Base-by-base conservation (phyloP, 1,140 invertebrate genomes). In the Diprion similis region DNA sequence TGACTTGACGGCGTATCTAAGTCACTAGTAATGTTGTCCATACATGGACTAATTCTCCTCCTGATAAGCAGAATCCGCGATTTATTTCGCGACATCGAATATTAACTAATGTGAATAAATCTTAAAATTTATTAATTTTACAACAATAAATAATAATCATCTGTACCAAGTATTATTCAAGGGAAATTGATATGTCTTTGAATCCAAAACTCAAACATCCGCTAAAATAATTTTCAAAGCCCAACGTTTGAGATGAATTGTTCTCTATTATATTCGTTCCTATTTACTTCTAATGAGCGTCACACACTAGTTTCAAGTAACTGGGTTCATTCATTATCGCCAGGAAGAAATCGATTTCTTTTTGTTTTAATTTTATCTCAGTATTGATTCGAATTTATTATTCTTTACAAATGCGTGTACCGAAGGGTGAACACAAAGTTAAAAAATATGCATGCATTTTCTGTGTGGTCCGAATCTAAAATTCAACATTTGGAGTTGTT, bases 21-120 rank as follows among this genome's bases (percentile, higher is more conserved):
- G 83, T 84, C 82, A 84, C 80, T 82, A 82, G 79, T 74, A 74
- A 78, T 73, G 68, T 37, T 37, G 24, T 77, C 64, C 66, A 70
- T 17, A 37, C 68, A 75, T 72, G 73, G 66, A 75, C 24, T 68
- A 71, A 46, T 75, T 47, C 51, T 70, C 71, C 59, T 64, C 59
- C 13, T 64, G 15, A 18, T 15, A 19, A 11, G 11, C 66, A 68
- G 66, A 68, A 11, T 10, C 18, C 66, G 66, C 66, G 66, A 59
- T 19, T 68, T 37, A 37, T 68, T 18, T 64, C 13, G 66, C 66
- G 66, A 68, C 66, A 68, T 68, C 66, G 66, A 68, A 68, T 68
- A 59, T 15, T 37, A 68, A 68, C 66, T 70, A 70, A 46, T 37
- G 70, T 71, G 70, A 71, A 71, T 71, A 71, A 46, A 13, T 71